Evolutionary conservation across 2,797 vertebrate genomes (phyloP).

Genomic region (Oreochromis mossambicus): DNA sequence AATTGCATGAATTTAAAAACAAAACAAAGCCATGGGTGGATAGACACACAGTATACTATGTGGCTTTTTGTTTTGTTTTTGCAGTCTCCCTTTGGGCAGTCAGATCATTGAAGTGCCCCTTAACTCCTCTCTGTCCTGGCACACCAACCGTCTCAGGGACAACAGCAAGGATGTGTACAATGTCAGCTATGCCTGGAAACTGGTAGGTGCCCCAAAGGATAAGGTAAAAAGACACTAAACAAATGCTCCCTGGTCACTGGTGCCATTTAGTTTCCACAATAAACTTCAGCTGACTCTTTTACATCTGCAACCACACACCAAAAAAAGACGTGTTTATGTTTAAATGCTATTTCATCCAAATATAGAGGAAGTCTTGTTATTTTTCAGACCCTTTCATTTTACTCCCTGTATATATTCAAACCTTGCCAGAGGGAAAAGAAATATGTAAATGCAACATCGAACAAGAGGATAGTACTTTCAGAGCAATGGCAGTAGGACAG

Average conservation of each 20-base stretch:
- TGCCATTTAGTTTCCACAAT: neutral
- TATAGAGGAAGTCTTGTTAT: neutral
- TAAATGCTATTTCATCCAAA: neutral
- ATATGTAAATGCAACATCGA: neutral
- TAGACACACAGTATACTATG: neutral
- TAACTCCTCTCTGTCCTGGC: slow-evolving; percentile 97
- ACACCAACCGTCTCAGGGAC: slow-evolving; percentile 90
- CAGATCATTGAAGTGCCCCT: slow-evolving; percentile 92
- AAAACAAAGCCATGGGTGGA: neutral
- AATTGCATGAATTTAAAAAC: neutral
- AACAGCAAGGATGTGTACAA: slow-evolving; percentile 90
- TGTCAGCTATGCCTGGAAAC: slow-evolving; percentile 99
- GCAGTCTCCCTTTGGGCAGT: slow-evolving; percentile 94
- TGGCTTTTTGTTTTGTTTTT: slow-evolving; percentile 1
- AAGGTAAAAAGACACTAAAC: neutral
- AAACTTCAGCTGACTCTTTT: neutral
- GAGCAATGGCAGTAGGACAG: neutral
- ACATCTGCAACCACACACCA: neutral
- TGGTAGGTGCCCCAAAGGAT: slow-evolving; percentile 73
- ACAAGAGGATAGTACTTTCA: neutral
- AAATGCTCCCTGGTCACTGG: neutral
- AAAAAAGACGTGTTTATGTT: neutral
- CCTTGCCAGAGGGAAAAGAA: neutral
- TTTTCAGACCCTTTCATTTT: neutral
- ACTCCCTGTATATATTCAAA: neutral